Evolutionary conservation across 37 sponge, comb jelly and placozoan genomes (phyloP), one percentile per base, ranked within the genome.

Genomic region (Bolinopsis microptera): DNA sequence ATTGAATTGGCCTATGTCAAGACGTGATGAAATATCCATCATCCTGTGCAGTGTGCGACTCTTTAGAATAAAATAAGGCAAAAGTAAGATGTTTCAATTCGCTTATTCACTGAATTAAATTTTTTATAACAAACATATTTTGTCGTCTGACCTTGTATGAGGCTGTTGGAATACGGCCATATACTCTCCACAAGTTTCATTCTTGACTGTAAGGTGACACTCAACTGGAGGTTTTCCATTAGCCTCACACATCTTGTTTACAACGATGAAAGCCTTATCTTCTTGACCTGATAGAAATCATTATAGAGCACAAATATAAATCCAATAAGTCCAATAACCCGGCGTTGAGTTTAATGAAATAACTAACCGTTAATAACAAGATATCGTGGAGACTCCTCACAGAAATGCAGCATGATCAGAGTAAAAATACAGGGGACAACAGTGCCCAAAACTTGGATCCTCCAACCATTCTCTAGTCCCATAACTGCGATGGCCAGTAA

Each of bases 281-380:
- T 72, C 75, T 28, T 72, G 31, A 3, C 75, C 75, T 72, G 31
- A 67, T 22, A n/a, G n/a, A n/a, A n/a, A n/a, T n/a, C n/a, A n/a
- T n/a, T n/a, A n/a, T n/a, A n/a, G n/a, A n/a, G n/a, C n/a, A n/a
- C n/a, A n/a, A n/a, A n/a, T n/a, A n/a, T n/a, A n/a, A n/a, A n/a
- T n/a, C n/a, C n/a, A n/a, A n/a, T n/a, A n/a, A n/a, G n/a, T n/a
- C n/a, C n/a, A n/a, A n/a, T n/a, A n/a, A n/a, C n/a, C n/a, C n/a
- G n/a, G n/a, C n/a, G n/a, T n/a, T n/a, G n/a, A n/a, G n/a, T n/a
- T n/a, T n/a, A n/a, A n/a, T n/a, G n/a, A n/a, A n/a, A n/a, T n/a
- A n/a, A n/a, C n/a, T 72, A 23, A 72, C 75, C 75, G 18, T 72
- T 72, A n/a, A 72, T n/a, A 30, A 72, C 75, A 21, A 72, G 75